Base-by-base conservation (phyloP, 2,113 vertebrate species). In the Melozone crissalis region DNA sequence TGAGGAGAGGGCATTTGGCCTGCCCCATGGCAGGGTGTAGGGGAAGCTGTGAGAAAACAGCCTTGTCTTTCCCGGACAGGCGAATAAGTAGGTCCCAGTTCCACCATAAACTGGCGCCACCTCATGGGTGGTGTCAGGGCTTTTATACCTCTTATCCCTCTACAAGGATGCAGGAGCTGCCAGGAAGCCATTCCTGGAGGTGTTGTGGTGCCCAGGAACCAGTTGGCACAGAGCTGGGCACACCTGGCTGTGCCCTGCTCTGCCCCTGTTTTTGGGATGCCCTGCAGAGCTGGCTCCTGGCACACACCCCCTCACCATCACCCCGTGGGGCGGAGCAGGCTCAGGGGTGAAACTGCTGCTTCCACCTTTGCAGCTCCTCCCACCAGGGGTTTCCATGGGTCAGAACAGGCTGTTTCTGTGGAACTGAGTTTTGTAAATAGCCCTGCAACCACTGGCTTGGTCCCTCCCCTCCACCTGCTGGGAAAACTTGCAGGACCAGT, bases 401-500 rank as follows among this genome's bases (percentile, higher is more conserved):
- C 57, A 47, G 65, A 35, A n/a, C 69, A 30, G 47, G 62, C 69
- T 17, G 2, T 89, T 85, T 68, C 84, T 82, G 87, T 61, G 69
- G 73, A 1, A 8, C 7, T 3, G 68, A 61, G 55, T 61, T 89
- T 54, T 41, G 74, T 81, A 80, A 84, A 28, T 52, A 49, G 17
- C 28, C 5, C 65, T 18, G 55, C 37, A 84, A 46, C 39, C 61
- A n/a, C 49, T 0, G 3, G 8, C 76, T 93, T 19, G 5, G 27
- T 66, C 57, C 54, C 66, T 88, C 39, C 84, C 52, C 21, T 87
- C 39, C 3, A 2, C 59, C 65, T 33, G 77, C 87, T 20, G 44
- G 39, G 66, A 49, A 83, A 96, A 95, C 96, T 49, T 5, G 90
- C 91, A 88, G 67, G 63, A 93, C 94, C 88, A 90, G 95, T 96